Conservation (phyloP, 2,797 vertebrate species). For the Apogon talboti region DNA sequence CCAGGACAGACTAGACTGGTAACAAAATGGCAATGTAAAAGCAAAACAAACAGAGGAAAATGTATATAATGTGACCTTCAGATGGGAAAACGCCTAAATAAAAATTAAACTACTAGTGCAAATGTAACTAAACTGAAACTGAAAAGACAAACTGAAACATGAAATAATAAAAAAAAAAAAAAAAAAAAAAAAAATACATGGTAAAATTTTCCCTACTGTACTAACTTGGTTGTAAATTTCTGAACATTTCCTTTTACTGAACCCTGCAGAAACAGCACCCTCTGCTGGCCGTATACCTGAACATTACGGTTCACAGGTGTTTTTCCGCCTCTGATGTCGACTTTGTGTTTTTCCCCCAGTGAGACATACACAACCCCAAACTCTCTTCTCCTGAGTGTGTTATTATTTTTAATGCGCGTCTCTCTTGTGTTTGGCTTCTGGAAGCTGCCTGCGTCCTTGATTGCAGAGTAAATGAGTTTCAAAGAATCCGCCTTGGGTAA, state of each 20-base stretch:
- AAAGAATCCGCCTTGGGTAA: constrained; percentile 46
- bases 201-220: too few species aligned
- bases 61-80: too few species aligned
- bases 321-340: not conserved
- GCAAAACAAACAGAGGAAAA: too few species aligned
- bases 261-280: constrained; percentile 17
- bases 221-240: not conserved
- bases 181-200: too few species aligned
- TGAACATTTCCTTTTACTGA: not conserved
- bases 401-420: constrained; percentile 30
- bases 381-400: constrained; percentile 27
- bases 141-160: too few species aligned
- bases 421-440: constrained; percentile 7
- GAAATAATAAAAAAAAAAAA: too few species aligned
- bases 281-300: constrained; percentile 16
- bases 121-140: too few species aligned
- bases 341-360: not conserved
- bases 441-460: constrained; percentile 33
- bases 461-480: constrained; percentile 38
- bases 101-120: too few species aligned
- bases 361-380: constrained; percentile 29
- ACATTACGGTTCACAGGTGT: constrained; percentile 11
- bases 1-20: too few species aligned
- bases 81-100: too few species aligned
- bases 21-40: too few species aligned